Percentiles rank a stretch among this genome's conserved stretches.
Evolutionary conservation across 2,113 vertebrate genomes (phyloP).

Genomic region (Castor canadensis): DNA sequence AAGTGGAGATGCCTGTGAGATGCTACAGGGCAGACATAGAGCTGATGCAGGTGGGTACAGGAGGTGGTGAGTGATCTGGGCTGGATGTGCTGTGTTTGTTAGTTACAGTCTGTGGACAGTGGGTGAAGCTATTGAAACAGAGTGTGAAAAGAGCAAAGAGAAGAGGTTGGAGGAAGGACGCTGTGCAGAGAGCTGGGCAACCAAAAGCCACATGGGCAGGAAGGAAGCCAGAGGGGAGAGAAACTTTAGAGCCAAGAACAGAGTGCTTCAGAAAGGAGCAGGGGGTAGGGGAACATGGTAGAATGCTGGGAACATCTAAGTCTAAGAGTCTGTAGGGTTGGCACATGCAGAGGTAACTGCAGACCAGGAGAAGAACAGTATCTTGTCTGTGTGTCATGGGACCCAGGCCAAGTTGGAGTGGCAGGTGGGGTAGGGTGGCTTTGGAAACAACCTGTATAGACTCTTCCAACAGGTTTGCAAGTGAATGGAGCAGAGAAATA

Average conservation of each 20-base stretch:
- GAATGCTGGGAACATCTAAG: fast-evolving
- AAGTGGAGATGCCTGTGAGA: not conserved
- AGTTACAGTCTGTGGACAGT: not conserved
- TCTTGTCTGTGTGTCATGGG: not conserved
- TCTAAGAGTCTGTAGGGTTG: not conserved
- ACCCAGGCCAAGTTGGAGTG: not conserved
- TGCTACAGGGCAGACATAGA: not conserved
- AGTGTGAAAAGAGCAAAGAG: not conserved
- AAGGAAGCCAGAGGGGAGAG: not conserved
- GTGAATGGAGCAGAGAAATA: not conserved
- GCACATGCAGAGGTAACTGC: fast-evolving
- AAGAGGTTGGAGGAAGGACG: not conserved
- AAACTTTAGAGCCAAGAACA: not conserved
- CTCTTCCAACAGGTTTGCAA: not conserved
- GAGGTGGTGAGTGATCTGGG: not conserved
- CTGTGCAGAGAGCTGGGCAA: not conserved
- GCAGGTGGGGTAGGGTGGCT: not conserved
- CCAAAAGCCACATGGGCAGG: not conserved
- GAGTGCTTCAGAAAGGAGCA: not conserved
- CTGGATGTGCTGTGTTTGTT: not conserved
- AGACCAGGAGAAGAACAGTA: not conserved
- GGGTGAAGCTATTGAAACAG: not conserved
- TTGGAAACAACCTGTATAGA: not conserved
- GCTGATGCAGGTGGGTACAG: not conserved
- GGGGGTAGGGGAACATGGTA: not conserved